Evolutionary conservation across 2,888 invertebrate species (phyloP).

Genomic region (Athalia cordata): DNA sequence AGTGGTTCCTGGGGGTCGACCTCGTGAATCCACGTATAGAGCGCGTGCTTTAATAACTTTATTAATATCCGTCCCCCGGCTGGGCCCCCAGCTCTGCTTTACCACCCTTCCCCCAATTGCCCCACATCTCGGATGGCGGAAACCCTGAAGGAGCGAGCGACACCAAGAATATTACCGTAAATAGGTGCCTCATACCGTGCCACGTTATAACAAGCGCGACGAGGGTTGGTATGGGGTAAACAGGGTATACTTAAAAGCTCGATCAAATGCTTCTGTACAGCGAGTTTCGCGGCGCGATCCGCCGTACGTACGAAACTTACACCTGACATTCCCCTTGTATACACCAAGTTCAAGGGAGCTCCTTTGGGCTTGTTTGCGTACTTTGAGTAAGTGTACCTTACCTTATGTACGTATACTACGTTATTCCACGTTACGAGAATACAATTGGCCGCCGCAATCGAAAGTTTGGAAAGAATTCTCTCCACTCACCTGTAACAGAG

Average conservation of each 20-base stretch:
- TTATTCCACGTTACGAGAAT: background rate
- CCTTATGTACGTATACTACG: background rate
- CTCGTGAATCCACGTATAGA: too few species aligned
- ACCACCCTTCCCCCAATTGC: too few species aligned
- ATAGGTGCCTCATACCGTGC: background rate
- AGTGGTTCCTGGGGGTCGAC: slow-evolving; percentile 3
- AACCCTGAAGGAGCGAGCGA: background rate
- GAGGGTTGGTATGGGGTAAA: background rate
- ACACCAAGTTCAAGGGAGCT: too few species aligned
- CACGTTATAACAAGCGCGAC: background rate
- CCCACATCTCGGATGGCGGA: too few species aligned
- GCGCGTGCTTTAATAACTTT: slow-evolving; percentile 42
- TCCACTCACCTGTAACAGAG: slow-evolving; percentile 18
- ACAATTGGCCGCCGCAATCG: background rate
- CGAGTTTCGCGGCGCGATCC: background rate
- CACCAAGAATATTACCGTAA: slow-evolving; percentile 32
- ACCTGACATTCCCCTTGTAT: too few species aligned
- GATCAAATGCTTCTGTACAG: slow-evolving; percentile 11
- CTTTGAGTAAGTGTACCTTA: slow-evolving; percentile 13
- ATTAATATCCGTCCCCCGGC: slow-evolving; percentile 39
- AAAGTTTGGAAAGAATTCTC: too few species aligned
- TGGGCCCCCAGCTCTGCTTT: too few species aligned
- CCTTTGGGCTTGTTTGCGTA: slow-evolving; percentile 24
- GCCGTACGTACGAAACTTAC: background rate
- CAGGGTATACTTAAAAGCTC: background rate